A percentile compares a stretch with the other conserved stretches of the same genome.
Conservation (phyloP, 2,888 invertebrate genomes). For the Melangyna quadrimaculata region DNA sequence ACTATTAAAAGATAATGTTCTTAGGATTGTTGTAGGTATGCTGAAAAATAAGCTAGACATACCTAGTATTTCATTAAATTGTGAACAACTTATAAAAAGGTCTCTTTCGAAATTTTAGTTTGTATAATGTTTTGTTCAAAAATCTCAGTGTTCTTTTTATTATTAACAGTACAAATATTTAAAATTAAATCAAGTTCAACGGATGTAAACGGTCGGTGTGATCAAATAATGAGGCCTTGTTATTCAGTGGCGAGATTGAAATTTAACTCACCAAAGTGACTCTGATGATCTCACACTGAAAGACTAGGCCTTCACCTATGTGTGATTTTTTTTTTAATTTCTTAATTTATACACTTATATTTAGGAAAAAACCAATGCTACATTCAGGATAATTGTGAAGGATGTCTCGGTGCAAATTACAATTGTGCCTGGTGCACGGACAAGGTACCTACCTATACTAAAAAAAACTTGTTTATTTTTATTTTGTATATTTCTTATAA, state of each 20-base stretch:
- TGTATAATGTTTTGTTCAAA: neutral
- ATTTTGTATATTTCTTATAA: neutral
- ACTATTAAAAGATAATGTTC: constrained; percentile 29
- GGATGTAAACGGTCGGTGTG: neutral
- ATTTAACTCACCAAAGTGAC: too few relatives aligned
- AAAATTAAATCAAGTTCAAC: neutral
- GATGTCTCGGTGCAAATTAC: constrained; percentile 76
- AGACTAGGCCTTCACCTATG: too few relatives aligned
- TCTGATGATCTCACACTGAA: too few relatives aligned
- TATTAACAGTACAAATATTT: neutral
- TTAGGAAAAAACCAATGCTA: constrained; percentile 76
- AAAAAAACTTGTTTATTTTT: neutral
- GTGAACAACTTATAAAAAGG: neutral
- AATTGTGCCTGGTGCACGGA: constrained; percentile 80
- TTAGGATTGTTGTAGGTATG: neutral
- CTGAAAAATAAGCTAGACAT: neutral
- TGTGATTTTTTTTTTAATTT: neutral
- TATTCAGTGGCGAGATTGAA: too few relatives aligned
- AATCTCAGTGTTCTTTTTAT: neutral
- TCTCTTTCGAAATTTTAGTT: neutral
- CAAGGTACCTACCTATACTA: constrained; percentile 76
- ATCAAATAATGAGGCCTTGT: neutral
- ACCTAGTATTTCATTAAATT: neutral
- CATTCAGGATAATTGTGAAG: constrained; percentile 77
- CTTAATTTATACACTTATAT: neutral